These are phyloP conservation scores for Orthosia gracilis DNA, from an alignment of 2,888 invertebrate species.

Conservation along the genomic window DNA sequence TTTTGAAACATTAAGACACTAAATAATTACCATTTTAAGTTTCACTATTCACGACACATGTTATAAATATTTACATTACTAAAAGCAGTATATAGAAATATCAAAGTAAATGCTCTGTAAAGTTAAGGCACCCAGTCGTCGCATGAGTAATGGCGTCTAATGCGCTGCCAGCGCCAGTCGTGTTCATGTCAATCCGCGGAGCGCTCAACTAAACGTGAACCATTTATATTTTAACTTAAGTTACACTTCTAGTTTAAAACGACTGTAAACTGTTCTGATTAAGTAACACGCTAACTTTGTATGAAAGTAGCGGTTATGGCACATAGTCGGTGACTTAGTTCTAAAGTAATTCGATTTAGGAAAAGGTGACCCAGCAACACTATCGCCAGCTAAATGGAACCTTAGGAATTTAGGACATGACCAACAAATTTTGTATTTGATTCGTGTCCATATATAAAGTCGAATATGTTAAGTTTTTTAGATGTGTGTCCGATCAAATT, in stretches of 20 bases:
- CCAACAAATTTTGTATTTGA: background rate
- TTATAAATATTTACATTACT: background rate
- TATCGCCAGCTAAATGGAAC: background rate
- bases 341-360: background rate
- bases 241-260: background rate
- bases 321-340: slow-evolving; percentile 5
- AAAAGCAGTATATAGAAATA: background rate
- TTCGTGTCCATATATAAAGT: too few relatives aligned
- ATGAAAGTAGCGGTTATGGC: background rate
- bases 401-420: background rate
- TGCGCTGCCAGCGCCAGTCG: slow-evolving; percentile 29
- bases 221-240: slow-evolving; percentile 26
- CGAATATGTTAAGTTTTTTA: background rate
- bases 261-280: slow-evolving; percentile 7
- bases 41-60: too few relatives aligned
- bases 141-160: slow-evolving; percentile 39
- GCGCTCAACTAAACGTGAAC: background rate
- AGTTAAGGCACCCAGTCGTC: background rate
- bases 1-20: background rate
- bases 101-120: background rate
- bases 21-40: background rate
- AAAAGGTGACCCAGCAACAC: background rate
- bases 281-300: slow-evolving; percentile 19
- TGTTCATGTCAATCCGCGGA: slow-evolving; percentile 18
- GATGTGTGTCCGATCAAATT: background rate